Percentiles rank a stretch among this genome's conserved stretches.
phyloP scores from a whole-genome alignment of 2,888 invertebrate species.

The Dynastes tityus region DNA sequence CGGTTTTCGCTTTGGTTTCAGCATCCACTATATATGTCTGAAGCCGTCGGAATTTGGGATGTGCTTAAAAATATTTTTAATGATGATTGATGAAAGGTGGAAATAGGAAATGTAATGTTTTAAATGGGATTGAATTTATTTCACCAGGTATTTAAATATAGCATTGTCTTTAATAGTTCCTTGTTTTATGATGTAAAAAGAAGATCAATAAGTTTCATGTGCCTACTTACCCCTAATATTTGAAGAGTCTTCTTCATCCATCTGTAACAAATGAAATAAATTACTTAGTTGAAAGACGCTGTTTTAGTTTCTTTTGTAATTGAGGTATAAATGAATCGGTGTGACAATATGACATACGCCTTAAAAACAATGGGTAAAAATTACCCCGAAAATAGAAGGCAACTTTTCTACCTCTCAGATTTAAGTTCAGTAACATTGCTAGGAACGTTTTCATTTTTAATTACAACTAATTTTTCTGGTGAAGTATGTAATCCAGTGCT shows the following conservation, averaged over 20 bases:
- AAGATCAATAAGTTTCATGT: neutral
- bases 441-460: neutral
- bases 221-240: constrained; percentile 19
- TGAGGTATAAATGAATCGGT: too few relatives aligned
- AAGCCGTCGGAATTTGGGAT: too few relatives aligned
- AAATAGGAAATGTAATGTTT: too few relatives aligned
- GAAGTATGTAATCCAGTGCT: neutral
- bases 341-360: too few relatives aligned
- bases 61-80: too few relatives aligned
- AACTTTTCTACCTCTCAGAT: neutral
- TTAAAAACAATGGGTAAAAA: too few relatives aligned
- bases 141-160: neutral
- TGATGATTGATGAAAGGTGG: too few relatives aligned
- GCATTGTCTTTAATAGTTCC: neutral
- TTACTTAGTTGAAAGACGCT: too few relatives aligned
- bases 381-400: too few relatives aligned
- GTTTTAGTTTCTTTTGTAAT: too few relatives aligned
- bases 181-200: neutral
- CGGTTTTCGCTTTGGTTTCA: neutral
- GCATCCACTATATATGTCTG: neutral
- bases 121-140: too few relatives aligned
- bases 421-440: neutral
- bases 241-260: constrained; percentile 24
- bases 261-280: constrained; percentile 23
- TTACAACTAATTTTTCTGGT: neutral